These are phyloP conservation scores for Oncorhynchus nerka DNA, from an alignment of 2,113 vertebrate species.

Conservation along the genomic window DNA sequence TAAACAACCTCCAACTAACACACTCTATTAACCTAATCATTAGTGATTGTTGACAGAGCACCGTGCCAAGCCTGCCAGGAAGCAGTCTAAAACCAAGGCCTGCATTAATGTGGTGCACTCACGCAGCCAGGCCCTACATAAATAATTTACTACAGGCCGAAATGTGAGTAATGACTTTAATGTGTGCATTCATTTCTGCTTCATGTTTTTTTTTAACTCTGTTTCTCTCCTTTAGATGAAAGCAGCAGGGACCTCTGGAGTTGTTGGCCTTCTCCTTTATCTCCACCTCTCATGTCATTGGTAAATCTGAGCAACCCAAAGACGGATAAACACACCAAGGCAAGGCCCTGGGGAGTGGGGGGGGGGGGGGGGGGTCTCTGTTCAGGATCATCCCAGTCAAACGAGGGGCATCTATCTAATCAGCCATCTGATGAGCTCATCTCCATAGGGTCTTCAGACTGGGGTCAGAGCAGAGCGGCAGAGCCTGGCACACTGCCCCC, in stretches of 20 bases:
- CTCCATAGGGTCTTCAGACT: background rate
- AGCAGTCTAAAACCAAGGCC: conserved; percentile 53
- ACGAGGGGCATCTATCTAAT: conserved; percentile 69
- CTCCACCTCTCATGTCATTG: conserved; percentile 62
- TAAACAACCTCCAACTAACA: background rate
- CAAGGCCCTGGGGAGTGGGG: conserved; percentile 56
- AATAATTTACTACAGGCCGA: conserved; percentile 69
- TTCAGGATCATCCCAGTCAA: conserved; percentile 68
- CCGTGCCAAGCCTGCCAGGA: conserved; percentile 43
- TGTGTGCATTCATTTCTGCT: conserved; percentile 60
- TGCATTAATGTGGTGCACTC: conserved; percentile 57
- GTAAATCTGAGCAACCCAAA: conserved; percentile 67
- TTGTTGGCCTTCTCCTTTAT: conserved; percentile 67
- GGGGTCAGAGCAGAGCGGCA: conserved; percentile 25
- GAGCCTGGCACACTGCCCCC: conserved; percentile 37
- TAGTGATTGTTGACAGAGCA: conserved; percentile 60
- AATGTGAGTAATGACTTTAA: conserved; percentile 69
- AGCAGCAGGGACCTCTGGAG: conserved; percentile 55
- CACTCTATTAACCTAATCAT: conserved; percentile 3
- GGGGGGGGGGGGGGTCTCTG: conserved; percentile 54
- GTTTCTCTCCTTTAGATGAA: conserved; percentile 61
- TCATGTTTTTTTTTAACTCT: conserved; percentile 65
- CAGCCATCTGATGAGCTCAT: conserved; percentile 68
- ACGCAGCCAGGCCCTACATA: conserved; percentile 48
- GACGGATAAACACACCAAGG: conserved; percentile 64